A percentile compares a stretch with the other conserved stretches of the same genome.
phyloP scores from a whole-genome alignment of 2,888 invertebrate genomes.

The Aproaerema taeniolella region DNA sequence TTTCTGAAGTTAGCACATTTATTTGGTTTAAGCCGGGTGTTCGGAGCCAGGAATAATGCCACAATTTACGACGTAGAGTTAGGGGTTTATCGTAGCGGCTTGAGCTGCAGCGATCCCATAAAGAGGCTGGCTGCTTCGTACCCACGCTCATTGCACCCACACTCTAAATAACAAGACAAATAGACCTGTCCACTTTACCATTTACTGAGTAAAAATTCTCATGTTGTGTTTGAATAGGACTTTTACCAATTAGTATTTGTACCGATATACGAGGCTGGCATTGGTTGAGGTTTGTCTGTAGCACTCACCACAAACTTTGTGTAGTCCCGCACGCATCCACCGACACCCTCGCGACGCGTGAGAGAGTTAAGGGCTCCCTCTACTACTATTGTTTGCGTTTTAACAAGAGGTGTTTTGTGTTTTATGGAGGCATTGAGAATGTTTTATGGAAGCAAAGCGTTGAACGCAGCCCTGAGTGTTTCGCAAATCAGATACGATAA shows the following conservation, averaged over 20 bases:
- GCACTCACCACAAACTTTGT: conserved; percentile 49
- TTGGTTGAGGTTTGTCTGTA: conserved; percentile 49
- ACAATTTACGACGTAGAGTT: conserved; percentile 21
- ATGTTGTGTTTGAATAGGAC: conserved; percentile 73
- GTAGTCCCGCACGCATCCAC: conserved; percentile 34
- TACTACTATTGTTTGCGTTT: conserved; percentile 52
- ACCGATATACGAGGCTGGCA: conserved; percentile 61
- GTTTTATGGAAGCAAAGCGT: conserved; percentile 30
- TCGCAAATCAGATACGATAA: conserved; percentile 21
- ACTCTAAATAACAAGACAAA: conserved; percentile 73
- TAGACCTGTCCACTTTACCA: conserved; percentile 73
- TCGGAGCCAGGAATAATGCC: too few relatives aligned
- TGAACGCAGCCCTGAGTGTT: conserved; percentile 9
- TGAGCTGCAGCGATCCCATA: not conserved
- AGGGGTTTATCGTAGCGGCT: not conserved
- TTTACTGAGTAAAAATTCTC: conserved; percentile 73
- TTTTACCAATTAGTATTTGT: conserved; percentile 76
- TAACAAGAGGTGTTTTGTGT: conserved; percentile 43
- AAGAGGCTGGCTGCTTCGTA: conserved; percentile 20
- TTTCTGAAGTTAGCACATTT: too few relatives aligned
- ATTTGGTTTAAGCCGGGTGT: too few relatives aligned
- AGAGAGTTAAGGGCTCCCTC: conserved; percentile 46
- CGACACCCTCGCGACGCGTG: conserved; percentile 45
- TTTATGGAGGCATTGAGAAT: too few relatives aligned
- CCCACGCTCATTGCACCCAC: conserved; percentile 67